Percentiles rank a stretch among this genome's conserved stretches.
phyloP scores from a whole-genome alignment of 2,888 invertebrate genomes.

The Melieria crassipennis region DNA sequence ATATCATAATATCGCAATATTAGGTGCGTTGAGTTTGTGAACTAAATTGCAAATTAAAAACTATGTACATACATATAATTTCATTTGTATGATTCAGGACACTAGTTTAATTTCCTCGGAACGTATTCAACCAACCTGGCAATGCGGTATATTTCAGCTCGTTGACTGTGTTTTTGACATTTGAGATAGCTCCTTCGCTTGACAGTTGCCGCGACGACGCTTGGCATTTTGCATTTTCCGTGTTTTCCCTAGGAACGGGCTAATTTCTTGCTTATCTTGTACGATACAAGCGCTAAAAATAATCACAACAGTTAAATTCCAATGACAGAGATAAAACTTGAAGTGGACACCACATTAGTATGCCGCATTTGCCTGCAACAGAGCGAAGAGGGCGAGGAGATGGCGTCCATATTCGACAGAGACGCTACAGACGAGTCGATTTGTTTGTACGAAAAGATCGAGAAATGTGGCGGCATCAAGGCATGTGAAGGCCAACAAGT shows the following conservation, averaged over 20 bases:
- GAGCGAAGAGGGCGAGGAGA: slow-evolving; percentile 47
- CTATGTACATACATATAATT: no score
- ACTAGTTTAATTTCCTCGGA: no score
- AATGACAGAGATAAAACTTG: slow-evolving; percentile 41
- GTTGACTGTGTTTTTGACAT: slow-evolving; percentile 16
- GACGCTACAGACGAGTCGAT: slow-evolving; percentile 40
- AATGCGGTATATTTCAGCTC: no score
- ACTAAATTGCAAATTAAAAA: no score
- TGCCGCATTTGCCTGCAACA: slow-evolving; percentile 59
- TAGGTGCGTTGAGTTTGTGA: no score
- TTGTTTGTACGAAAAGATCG: slow-evolving; percentile 55
- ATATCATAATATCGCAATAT: no score
- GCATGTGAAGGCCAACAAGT: slow-evolving; percentile 40
- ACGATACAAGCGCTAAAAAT: no score
- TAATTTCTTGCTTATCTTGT: no score
- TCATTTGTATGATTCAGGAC: no score
- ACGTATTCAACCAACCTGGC: no score
- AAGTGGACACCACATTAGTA: slow-evolving; percentile 48
- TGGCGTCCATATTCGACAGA: slow-evolving; percentile 56
- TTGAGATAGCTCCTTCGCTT: slow-evolving; percentile 4
- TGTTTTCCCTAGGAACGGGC: neutral
- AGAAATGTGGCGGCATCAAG: slow-evolving; percentile 57
- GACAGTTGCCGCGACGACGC: neutral
- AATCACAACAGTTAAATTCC: neutral
- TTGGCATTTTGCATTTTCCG: neutral